These are phyloP conservation scores for Halcyon senegalensis DNA, from an alignment of 2,113 vertebrate species.

Conservation along the genomic window DNA sequence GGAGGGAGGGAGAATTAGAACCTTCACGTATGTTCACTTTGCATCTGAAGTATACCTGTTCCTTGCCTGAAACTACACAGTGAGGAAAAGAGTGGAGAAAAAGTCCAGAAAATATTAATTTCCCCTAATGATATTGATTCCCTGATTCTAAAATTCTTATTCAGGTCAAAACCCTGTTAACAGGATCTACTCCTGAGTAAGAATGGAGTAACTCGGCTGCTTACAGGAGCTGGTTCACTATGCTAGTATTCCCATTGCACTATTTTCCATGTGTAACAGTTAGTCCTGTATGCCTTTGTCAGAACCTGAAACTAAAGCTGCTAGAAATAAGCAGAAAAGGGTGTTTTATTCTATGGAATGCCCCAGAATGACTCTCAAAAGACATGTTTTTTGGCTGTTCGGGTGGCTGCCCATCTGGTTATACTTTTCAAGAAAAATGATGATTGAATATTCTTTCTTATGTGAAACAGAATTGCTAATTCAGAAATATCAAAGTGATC, in stretches of 20 bases:
- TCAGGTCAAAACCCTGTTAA: neutral
- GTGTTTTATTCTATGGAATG: conserved; percentile 52
- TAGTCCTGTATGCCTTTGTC: neutral
- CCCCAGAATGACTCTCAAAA: conserved; percentile 45
- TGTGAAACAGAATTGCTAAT: conserved; percentile 69
- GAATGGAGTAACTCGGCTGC: neutral
- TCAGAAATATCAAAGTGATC: conserved; percentile 68
- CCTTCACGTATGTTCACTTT: neutral
- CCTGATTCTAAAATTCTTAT: neutral
- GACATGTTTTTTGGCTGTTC: conserved; percentile 59
- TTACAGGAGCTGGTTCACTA: conserved; percentile 35
- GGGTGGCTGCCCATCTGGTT: conserved; percentile 66
- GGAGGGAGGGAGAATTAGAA: neutral
- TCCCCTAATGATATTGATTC: neutral
- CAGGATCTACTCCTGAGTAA: neutral
- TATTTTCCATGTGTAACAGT: conserved; percentile 7
- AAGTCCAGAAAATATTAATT: neutral
- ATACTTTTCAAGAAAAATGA: conserved; percentile 64
- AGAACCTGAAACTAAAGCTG: conserved; percentile 50
- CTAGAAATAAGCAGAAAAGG: conserved; percentile 35
- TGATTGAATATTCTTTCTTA: conserved; percentile 65
- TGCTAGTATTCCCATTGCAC: neutral
- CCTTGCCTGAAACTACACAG: neutral
- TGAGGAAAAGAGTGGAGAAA: neutral
- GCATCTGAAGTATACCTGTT: neutral